phyloP scores from a whole-genome alignment of 1,140 invertebrate genomes.

The Planococcus citri region DNA sequence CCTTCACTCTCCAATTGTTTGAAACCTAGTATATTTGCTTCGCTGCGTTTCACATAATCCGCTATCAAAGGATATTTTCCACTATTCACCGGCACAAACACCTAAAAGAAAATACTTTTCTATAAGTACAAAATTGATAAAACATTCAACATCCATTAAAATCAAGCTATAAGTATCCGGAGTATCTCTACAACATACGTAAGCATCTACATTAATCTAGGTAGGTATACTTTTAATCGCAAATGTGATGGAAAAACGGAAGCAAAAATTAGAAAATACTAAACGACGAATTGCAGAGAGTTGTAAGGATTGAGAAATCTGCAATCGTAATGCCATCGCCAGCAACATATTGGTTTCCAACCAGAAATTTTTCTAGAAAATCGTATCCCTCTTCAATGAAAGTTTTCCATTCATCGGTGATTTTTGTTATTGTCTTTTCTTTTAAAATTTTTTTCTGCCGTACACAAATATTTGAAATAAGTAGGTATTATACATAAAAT shows the following conservation, averaged over 20 bases:
- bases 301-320: conserved; percentile 48
- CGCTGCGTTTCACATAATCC: not conserved
- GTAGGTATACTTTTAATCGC: too few relatives aligned
- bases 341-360: conserved; percentile 19
- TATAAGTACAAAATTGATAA: too few relatives aligned
- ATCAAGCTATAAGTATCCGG: too few relatives aligned
- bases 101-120: not conserved
- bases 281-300: conserved; percentile 22
- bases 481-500: not conserved
- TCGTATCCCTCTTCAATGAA: not conserved
- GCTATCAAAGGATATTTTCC: not conserved
- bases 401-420: conserved; percentile 25
- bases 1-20: not conserved
- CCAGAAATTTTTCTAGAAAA: conserved; percentile 23
- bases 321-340: conserved; percentile 49
- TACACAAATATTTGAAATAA: not conserved
- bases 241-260: too few relatives aligned
- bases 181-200: too few relatives aligned
- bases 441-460: not conserved
- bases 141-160: too few relatives aligned
- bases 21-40: not conserved
- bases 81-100: not conserved
- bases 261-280: conserved; percentile 14
- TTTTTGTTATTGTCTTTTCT: not conserved
- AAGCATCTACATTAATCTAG: too few relatives aligned